Evolutionary conservation across 1,140 invertebrate species (phyloP).

Genomic region (Tenebrio molitor): DNA sequence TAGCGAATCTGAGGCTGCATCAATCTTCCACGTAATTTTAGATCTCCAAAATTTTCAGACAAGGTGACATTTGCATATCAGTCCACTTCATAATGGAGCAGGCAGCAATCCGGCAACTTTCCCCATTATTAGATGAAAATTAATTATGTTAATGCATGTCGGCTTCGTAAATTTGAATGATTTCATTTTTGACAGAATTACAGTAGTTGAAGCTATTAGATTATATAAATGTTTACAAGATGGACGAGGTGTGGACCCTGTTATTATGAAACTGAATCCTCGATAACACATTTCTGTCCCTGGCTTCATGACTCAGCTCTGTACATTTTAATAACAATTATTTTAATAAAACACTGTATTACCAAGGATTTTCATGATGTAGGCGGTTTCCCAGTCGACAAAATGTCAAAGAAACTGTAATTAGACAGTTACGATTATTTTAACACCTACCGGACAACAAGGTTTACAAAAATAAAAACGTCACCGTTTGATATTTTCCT

Average conservation of each 20-base stretch:
- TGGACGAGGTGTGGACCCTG: constrained; percentile 3
- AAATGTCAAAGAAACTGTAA: constrained; percentile 21
- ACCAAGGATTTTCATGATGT: constrained; percentile 25
- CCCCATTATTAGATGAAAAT: constrained; percentile 13
- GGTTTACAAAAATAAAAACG: too few species aligned
- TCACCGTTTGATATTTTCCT: too few species aligned
- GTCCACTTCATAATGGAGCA: neutral
- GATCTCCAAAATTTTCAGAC: neutral
- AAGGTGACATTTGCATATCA: constrained; percentile 8
- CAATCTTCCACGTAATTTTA: neutral
- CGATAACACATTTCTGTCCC: neutral
- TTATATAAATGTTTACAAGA: constrained; percentile 27
- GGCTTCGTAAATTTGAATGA: constrained; percentile 9
- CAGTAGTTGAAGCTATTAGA: neutral
- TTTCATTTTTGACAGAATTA: constrained; percentile 30
- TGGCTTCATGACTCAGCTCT: neutral
- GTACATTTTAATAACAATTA: constrained; percentile 16
- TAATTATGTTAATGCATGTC: constrained; percentile 16
- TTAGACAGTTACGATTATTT: constrained; percentile 10
- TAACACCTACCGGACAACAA: constrained; percentile 23
- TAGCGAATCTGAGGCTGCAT: neutral
- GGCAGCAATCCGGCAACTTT: constrained; percentile 20
- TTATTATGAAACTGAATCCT: constrained; percentile 12
- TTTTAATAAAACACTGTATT: constrained; percentile 3
- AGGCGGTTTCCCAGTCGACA: neutral